Evolutionary conservation across 1,140 invertebrate species (phyloP), one percentile per base, ranked within the genome.

Genomic region (Neodiprion fabricii): DNA sequence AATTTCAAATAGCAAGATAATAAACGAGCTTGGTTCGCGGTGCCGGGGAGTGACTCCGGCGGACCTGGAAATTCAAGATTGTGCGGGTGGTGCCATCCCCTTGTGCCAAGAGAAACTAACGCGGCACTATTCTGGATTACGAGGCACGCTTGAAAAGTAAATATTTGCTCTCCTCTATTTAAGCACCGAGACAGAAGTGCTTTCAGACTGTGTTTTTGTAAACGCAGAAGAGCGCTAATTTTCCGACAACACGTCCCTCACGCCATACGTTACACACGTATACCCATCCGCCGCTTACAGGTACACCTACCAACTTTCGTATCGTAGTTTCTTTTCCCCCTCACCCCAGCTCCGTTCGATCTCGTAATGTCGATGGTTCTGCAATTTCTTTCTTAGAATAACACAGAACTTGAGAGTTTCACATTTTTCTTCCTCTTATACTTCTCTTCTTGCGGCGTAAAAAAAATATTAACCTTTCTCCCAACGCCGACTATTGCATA

Each of bases 401-500:
- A 61, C 53, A 61, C 5, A 9, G 53, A 61, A 61, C 28, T 40
- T 40, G 28, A 40, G 28, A 40, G 28, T 40, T 40, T 40, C 28
- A 40, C 28, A 40, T 40, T 40, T 40, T 40, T 40, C 28, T 40
- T 40, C 28, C 28, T 40, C 28, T 40, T 40, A 40, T 40, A 3
- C 28, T 40, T 3, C 28, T 40, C 28, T 5, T 40, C 28, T 40
- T 17, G 53, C 53, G 53, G 53, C 53, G 53, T 61, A 17, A 61
- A 61, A 61, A 61, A 61, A 61, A 61, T 61, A 61, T 61, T 61
- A 61, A 61, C 53, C n/a, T 17, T 61, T 12, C n/a, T 61, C 53
- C n/a, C 53, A 9, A 61, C 53, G 53, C 11, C n/a, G 11, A 17
- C 53, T 12, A 61, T 12, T 61, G n/a, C n/a, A 61, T 61, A 12